Evolutionary conservation across 2,888 invertebrate genomes (phyloP), one percentile per base, ranked within the genome.

Genomic region (Lampropteryx suffumata): DNA sequence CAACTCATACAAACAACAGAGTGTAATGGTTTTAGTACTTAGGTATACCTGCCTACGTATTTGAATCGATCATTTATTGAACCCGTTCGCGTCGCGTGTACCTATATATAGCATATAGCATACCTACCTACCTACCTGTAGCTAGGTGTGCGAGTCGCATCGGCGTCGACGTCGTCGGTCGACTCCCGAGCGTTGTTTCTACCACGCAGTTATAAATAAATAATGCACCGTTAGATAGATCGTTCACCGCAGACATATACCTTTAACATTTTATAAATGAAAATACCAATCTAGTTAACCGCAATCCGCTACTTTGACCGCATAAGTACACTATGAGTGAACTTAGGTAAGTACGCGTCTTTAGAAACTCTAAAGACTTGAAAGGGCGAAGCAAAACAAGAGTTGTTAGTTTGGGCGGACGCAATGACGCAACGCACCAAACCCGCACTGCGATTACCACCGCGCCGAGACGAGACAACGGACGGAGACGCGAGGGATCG

Each of bases 251-350:
- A 49, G 27, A 40, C 13, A 53, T n/a, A n/a, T n/a, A n/a, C n/a
- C n/a, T n/a, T n/a, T n/a, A n/a, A n/a, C n/a, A n/a, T n/a, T 57
- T 57, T 46, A 36, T 37, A 48, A 40, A 50, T 44, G 26, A 46
- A 59, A 49, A 59, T 35, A 24, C 28, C 48, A 41, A 57, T 52
- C 57, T 50, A 43, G 59, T 52, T 26, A 48, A 47, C 57, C 51
- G 40, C 54, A 54, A 46, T 27, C 45, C 41, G 40, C 47, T 47
- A 47, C 11, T 13, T 4, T 11, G 34, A 40, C 40, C 40, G 40
- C 46, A 45, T n/a, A n/a, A n/a, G n/a, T n/a, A n/a, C n/a, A n/a
- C n/a, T n/a, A n/a, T n/a, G n/a, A n/a, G n/a, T n/a, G n/a, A n/a
- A n/a, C n/a, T n/a, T n/a, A n/a, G n/a, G n/a, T n/a, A n/a, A n/a